Conservation (phyloP, 2,797 vertebrate genomes). For the Gymnoscopelus microlampas region DNA sequence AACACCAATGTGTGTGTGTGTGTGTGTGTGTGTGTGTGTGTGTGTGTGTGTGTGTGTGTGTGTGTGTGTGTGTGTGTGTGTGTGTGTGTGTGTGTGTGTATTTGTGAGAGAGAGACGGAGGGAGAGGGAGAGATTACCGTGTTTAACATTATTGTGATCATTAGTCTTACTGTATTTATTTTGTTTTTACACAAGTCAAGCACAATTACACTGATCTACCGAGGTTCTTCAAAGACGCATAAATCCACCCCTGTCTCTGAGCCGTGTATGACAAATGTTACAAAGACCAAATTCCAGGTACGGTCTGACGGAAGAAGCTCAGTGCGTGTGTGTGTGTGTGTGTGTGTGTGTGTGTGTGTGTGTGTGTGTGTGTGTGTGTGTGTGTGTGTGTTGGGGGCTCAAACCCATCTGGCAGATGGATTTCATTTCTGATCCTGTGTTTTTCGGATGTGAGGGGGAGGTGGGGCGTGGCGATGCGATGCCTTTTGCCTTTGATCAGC, state of each 20-base stretch:
- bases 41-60: no score
- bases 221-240: slow-evolving; percentile 59
- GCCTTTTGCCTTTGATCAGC: slow-evolving; percentile 73
- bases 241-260: slow-evolving; percentile 63
- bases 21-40: no score
- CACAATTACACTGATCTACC: slow-evolving; percentile 61
- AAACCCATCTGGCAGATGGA: slow-evolving; percentile 56
- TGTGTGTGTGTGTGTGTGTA: no score
- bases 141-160: slow-evolving; percentile 67
- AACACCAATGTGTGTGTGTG: no score
- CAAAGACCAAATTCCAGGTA: slow-evolving; percentile 67
- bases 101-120: no score
- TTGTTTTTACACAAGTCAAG: slow-evolving; percentile 59
- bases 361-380: no score
- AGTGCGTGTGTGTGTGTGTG: slow-evolving; percentile 22
- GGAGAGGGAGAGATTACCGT: slow-evolving; percentile 2
- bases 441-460: slow-evolving; percentile 32
- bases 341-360: no score
- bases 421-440: slow-evolving; percentile 62
- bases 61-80: no score
- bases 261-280: slow-evolving; percentile 67
- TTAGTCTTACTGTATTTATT: slow-evolving; percentile 62
- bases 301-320: slow-evolving; percentile 63
- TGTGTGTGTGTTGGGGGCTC: slow-evolving; percentile 4
- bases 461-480: slow-evolving; percentile 29